Evolutionary conservation across 2,888 invertebrate species (phyloP).

Genomic region (Melieria picta): DNA sequence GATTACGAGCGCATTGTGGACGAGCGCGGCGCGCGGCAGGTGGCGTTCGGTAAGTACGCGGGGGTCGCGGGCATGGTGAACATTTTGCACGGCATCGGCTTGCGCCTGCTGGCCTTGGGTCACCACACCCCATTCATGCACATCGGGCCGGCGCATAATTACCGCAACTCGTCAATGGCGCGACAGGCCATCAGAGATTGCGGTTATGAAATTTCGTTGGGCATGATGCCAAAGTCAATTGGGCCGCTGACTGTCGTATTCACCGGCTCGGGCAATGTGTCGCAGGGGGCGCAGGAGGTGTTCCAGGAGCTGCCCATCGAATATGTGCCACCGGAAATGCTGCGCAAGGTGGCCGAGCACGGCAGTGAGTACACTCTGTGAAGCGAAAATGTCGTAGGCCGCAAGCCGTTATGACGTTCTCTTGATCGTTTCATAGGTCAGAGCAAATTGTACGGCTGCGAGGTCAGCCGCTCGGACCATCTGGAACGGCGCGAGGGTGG

Average conservation of each 20-base stretch:
- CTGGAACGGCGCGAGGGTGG: conserved; percentile 92
- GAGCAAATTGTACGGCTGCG: conserved; percentile 96
- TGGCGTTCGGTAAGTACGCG: conserved; percentile 99
- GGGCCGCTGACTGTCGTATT: conserved; percentile 98
- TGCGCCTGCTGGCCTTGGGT: conserved; percentile 89
- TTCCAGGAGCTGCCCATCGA: conserved; percentile 98
- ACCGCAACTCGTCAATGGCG: conserved; percentile 97
- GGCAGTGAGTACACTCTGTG: conserved; percentile 75
- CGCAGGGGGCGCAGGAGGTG: conserved; percentile 90
- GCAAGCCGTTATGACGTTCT: neutral
- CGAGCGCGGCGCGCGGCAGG: conserved; percentile 86
- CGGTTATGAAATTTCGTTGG: conserved; percentile 97
- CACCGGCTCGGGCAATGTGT: conserved; percentile 97
- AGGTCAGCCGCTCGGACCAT: conserved; percentile 93
- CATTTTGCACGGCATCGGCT: conserved; percentile 95
- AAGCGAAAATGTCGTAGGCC: neutral
- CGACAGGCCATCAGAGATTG: conserved; percentile 96
- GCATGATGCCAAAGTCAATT: conserved; percentile 96
- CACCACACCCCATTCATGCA: conserved; percentile 99
- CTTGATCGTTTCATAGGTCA: conserved; percentile 71
- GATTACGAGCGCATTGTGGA: conserved; percentile 98
- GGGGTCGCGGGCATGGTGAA: conserved; percentile 99
- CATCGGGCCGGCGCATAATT: conserved; percentile 98
- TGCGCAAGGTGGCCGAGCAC: conserved; percentile 95
- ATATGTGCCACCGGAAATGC: conserved; percentile 94